Conservation (phyloP, 23 tunicate species). For the Phallusia fumigata region DNA sequence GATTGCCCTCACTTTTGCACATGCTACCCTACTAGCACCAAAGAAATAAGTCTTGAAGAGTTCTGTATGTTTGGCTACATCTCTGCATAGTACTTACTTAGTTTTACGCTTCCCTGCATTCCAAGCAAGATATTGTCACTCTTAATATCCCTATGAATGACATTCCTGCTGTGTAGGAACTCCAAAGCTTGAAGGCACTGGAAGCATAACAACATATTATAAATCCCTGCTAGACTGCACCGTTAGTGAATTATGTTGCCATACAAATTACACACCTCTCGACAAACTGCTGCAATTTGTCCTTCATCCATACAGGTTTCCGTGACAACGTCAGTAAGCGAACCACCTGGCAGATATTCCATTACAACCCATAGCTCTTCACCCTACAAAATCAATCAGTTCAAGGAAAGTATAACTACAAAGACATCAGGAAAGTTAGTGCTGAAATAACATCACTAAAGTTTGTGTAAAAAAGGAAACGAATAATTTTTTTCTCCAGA, state of each 20-base stretch:
- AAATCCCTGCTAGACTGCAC: too few species aligned
- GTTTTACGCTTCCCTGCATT: conserved; percentile 99
- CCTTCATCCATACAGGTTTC: conserved; percentile 99
- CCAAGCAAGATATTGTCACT: conserved; percentile 98
- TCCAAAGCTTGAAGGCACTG: conserved; percentile 96
- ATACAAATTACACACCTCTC: conserved; percentile 61
- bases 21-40: too few species aligned
- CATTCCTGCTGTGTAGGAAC: conserved; percentile 95
- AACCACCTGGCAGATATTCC: conserved; percentile 96
- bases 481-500: too few species aligned
- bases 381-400: too few species aligned
- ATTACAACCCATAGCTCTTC: conserved; percentile 98
- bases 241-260: not conserved
- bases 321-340: conserved; percentile 96
- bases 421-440: not conserved
- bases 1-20: too few species aligned
- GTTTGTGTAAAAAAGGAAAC: too few species aligned
- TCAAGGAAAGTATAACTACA: not conserved
- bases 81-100: conserved; percentile 53
- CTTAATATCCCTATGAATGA: conserved; percentile 97
- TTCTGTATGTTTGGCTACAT: too few species aligned
- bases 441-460: too few species aligned
- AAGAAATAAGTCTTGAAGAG: too few species aligned
- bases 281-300: conserved; percentile 97
- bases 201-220: not conserved